Percentiles rank a stretch among this genome's conserved stretches.
These are phyloP conservation scores for Litoditis marina DNA, from an alignment of 2,888 invertebrate genomes.

Conservation along the genomic window DNA sequence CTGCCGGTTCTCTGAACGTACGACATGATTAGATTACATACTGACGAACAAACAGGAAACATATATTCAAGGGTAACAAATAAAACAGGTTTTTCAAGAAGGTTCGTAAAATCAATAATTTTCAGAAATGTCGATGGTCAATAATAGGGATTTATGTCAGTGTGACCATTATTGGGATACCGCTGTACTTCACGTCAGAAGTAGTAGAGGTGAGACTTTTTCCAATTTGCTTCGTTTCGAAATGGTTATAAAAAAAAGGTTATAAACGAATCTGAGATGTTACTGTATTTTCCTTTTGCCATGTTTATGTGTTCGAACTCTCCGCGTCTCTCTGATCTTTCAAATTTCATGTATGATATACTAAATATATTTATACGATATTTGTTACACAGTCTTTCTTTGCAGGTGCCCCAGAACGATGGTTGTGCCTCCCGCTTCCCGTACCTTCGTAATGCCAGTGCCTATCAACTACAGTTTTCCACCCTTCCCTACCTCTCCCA, in stretches of 20 bases:
- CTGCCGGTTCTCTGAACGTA: too few species aligned
- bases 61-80: too few species aligned
- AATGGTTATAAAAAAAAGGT: too few species aligned
- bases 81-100: neutral
- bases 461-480: slow-evolving; percentile 44
- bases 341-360: too few species aligned
- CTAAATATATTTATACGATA: neutral
- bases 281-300: too few species aligned
- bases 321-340: too few species aligned
- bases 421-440: slow-evolving; percentile 44
- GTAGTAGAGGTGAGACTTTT: slow-evolving; percentile 41
- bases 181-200: slow-evolving; percentile 52
- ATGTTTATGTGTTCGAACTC: too few species aligned
- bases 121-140: slow-evolving; percentile 43
- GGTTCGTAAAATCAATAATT: neutral
- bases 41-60: too few species aligned
- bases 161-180: slow-evolving; percentile 47
- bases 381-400: neutral
- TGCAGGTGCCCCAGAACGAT: slow-evolving; percentile 41
- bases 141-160: slow-evolving; percentile 46
- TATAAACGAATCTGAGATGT: too few species aligned
- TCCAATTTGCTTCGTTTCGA: too few species aligned
- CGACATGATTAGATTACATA: too few species aligned
- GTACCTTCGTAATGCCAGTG: slow-evolving; percentile 24
- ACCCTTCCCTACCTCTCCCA: slow-evolving; percentile 27